Base-by-base conservation (phyloP, 2,888 invertebrate genomes). In the Xanthorhoe spadicearia region DNA sequence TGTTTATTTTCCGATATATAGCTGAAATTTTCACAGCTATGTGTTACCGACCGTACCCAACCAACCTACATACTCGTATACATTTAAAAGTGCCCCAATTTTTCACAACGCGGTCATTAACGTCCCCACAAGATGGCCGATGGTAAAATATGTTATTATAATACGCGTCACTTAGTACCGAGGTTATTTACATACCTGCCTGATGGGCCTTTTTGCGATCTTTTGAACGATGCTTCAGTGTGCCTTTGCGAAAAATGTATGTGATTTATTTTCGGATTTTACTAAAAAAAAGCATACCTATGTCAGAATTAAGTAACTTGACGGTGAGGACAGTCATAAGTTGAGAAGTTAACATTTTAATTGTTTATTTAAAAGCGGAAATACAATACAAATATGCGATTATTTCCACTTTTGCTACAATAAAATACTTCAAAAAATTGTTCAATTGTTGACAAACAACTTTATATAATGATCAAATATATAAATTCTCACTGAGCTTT, bases 131-230 rank as follows among this genome's bases (percentile, higher is more conserved):
- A 86, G 85, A 86, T 83, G 83, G 83, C 74, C 72, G 80, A 76
- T 74, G 73, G 81, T 84, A 80, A 85, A 85, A 85, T 83, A 84
- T 83, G 83, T 85, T 87, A 85, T 83, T 81, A 83, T 85, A 87
- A 86, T 86, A 79, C 79, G 78, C 78, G 74, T 78, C 81, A 79
- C 80, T 85, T 78, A 53, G 61, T 64, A 61, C 53, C 64, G 64
- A 61, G 54, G 53, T 28, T 64, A 73, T 79, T 71, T 71, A 66
- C 70, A 71, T 71, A 71, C 66, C 63, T 61, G 60, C 49, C 56
- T 61, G 63, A 68, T 68, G 68, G 61, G 55, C 46, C 46, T 66
- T 63, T 67, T 64, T 60, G 38, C 57, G 38, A 60, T 60, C 61
- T 61, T 55, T 59, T 58, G 53, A 58, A 67, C 51, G 60, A 52